Evolutionary conservation across 2,888 invertebrate genomes (phyloP).

Genomic region (Thecophora atra): DNA sequence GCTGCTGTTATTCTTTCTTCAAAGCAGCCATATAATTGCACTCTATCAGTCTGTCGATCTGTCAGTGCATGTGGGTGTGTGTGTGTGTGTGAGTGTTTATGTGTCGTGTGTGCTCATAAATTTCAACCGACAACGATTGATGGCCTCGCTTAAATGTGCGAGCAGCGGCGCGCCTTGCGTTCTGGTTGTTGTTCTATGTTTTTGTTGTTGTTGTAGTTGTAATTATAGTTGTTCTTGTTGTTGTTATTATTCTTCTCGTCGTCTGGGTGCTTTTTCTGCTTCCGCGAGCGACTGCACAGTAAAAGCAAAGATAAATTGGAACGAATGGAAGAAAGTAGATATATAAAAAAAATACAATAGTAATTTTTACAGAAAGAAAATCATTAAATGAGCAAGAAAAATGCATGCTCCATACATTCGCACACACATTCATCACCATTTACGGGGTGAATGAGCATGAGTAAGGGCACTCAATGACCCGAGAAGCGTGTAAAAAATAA

Average conservation of each 20-base stretch:
- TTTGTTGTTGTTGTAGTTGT: neutral
- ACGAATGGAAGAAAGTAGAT: neutral
- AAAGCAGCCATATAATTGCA: conserved; percentile 8
- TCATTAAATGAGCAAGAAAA: neutral
- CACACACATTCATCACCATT: neutral
- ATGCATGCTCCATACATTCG: too few species aligned
- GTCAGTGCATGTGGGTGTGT: too few species aligned
- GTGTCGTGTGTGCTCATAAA: conserved; percentile 20
- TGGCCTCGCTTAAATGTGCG: conserved; percentile 14
- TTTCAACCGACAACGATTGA: conserved; percentile 32
- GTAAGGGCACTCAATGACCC: neutral
- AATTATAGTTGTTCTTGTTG: neutral
- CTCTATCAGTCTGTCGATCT: neutral
- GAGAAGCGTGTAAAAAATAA: neutral
- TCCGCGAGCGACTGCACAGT: neutral
- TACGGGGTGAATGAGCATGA: neutral
- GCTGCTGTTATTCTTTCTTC: too few species aligned
- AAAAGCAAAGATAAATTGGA: neutral
- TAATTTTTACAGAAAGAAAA: conserved; percentile 4
- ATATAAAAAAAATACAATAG: neutral
- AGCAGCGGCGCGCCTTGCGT: neutral
- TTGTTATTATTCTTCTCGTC: neutral
- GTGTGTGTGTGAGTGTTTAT: neutral
- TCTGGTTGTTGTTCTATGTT: neutral
- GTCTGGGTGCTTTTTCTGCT: neutral